phyloP scores from a whole-genome alignment of 2,113 vertebrate genomes.

The Spheniscus mendiculus region DNA sequence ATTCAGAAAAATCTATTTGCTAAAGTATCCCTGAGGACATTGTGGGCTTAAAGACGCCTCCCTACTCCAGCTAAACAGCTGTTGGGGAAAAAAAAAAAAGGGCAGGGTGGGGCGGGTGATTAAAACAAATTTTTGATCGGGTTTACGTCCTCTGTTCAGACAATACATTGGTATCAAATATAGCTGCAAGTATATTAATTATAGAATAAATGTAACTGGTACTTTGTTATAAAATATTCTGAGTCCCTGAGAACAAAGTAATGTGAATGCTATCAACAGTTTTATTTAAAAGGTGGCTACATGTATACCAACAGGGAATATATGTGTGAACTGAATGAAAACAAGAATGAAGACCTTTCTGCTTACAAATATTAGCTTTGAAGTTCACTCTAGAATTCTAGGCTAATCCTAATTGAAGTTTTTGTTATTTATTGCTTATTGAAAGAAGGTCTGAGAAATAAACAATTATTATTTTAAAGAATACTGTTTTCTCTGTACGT shows the following conservation, averaged over 20 bases:
- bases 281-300: background rate
- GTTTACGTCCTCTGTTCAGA: background rate
- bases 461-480: background rate
- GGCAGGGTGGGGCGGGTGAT: fast-evolving
- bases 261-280: background rate
- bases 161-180: background rate
- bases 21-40: background rate
- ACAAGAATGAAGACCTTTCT: background rate
- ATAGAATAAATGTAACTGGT: background rate
- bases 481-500: background rate
- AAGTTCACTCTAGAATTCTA: background rate
- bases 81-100: background rate
- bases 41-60: background rate
- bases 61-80: background rate
- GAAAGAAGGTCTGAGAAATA: background rate
- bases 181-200: background rate
- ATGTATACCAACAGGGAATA: background rate
- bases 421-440: background rate
- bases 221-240: background rate
- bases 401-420: background rate
- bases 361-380: background rate
- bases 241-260: background rate
- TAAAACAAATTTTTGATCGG: background rate
- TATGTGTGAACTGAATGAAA: background rate
- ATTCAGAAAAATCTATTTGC: background rate